Base-by-base conservation (phyloP, 2,797 vertebrate genomes). In the Rhinophrynus dorsalis region DNA sequence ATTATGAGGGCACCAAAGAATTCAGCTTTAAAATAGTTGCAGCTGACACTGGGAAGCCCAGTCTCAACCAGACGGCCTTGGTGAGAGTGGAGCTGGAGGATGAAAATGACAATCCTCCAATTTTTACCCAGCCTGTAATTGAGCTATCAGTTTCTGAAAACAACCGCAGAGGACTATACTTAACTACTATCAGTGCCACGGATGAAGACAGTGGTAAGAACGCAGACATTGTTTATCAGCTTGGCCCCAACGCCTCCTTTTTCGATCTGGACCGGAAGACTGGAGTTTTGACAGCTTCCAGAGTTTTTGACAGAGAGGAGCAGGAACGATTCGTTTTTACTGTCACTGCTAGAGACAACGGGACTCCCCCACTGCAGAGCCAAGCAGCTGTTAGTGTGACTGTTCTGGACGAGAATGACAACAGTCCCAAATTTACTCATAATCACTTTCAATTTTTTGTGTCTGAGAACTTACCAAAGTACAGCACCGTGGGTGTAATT, bases 361-460 rank as follows among this genome's bases (percentile, higher is more conserved):
- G 97, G 38, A 98, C 96, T 6, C 95, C 96, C 62, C 96, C 97
- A 65, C 87, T 99, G 73, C 97, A 99, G 81, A 96, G 94, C 71
- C 97, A 99, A 81, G 97, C 97, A 0, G 95, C 96, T 1, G 94
- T 99, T 21, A 98, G 99, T 67, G 97, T 99, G 40, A 98, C 95
- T 3, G 94, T 99, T 30, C 81, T 97, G 84, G 97, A 99, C 0
- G 95, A 99, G 84, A 99, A 99, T 44, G 97, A 99, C 84, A 99
- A 99, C 81, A 98, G 94, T 81, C 97, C 97, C 40, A 99, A 99
- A 84, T 99, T 99, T 83, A 99, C 97, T 62, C 97, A 99, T 76
- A 99, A 98, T 77, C 96, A 99, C 83, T 99, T 99, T 86, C 96
- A 99, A 78, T 99, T 99, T 85, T 99, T 99, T n/a, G 96, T 99